A percentile compares a stretch with the other conserved stretches of the same genome.
Evolutionary conservation across 1,140 invertebrate genomes (phyloP).

Genomic region (Drosophila equinoxialis): DNA sequence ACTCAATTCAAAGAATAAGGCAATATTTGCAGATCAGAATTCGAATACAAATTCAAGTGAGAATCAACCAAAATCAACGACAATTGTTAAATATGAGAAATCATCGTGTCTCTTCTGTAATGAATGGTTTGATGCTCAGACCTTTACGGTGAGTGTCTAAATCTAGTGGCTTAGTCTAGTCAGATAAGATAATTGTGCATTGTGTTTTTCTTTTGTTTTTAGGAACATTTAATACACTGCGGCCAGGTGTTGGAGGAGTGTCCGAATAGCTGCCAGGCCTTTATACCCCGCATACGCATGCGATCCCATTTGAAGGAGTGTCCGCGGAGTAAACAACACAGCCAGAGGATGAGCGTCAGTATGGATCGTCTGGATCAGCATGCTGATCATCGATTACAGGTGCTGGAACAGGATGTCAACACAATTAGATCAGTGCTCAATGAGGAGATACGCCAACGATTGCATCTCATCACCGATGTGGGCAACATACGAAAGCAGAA

Average conservation of each 20-base stretch:
- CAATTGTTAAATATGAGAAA: slow-evolving; percentile 80
- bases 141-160: slow-evolving; percentile 83
- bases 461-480: slow-evolving; percentile 80
- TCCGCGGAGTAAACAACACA: slow-evolving; percentile 70
- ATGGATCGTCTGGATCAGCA: slow-evolving; percentile 65
- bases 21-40: slow-evolving; percentile 7
- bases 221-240: slow-evolving; percentile 87
- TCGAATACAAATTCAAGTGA: neutral
- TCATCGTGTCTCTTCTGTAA: slow-evolving; percentile 87
- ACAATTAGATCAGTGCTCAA: slow-evolving; percentile 77
- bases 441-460: slow-evolving; percentile 77
- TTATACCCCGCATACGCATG: slow-evolving; percentile 86
- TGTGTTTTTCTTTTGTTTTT: neutral
- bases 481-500: slow-evolving; percentile 80
- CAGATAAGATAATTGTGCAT: neutral
- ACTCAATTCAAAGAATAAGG: slow-evolving; percentile 16
- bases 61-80: slow-evolving; percentile 59
- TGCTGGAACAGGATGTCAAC: slow-evolving; percentile 72
- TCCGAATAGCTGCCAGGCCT: slow-evolving; percentile 87
- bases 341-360: slow-evolving; percentile 51
- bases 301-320: slow-evolving; percentile 85
- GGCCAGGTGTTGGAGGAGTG: slow-evolving; percentile 88
- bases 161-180: neutral
- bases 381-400: slow-evolving; percentile 64
- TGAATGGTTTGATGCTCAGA: slow-evolving; percentile 85